A percentile compares a stretch with the other conserved stretches of the same genome.
Evolutionary conservation across 1,140 invertebrate species (phyloP).

Genomic region (Palaemon carinicauda): DNA sequence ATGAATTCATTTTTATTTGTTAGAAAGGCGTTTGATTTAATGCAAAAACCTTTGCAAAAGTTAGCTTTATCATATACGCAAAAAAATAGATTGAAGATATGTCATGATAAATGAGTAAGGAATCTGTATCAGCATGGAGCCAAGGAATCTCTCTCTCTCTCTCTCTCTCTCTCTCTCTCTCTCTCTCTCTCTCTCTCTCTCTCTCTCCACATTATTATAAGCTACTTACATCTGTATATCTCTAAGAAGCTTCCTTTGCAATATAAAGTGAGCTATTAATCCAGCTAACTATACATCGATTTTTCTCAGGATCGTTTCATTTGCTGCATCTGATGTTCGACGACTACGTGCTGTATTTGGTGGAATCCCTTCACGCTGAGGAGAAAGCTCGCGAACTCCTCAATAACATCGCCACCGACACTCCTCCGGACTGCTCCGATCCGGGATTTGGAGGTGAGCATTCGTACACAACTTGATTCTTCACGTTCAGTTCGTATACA

Average conservation of each 20-base stretch:
- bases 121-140: too few relatives aligned
- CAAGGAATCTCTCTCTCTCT: too few relatives aligned
- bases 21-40: too few relatives aligned
- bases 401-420: conserved; percentile 63
- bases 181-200: not conserved
- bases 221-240: not conserved
- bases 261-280: not conserved
- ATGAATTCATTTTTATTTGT: too few relatives aligned
- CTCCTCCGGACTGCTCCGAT: conserved; percentile 61
- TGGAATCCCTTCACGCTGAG: conserved; percentile 65
- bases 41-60: too few relatives aligned
- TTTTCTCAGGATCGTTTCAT: conserved; percentile 68
- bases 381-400: conserved; percentile 65
- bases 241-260: not conserved
- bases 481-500: not conserved
- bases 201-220: not conserved
- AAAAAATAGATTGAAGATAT: too few relatives aligned
- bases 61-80: too few relatives aligned
- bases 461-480: not conserved
- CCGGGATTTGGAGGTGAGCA: conserved; percentile 58
- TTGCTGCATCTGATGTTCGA: conserved; percentile 69
- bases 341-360: conserved; percentile 68
- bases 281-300: not conserved
- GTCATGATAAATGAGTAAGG: too few relatives aligned
- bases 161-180: not conserved